Conservation (phyloP, 2,797 vertebrate genomes). For the Hypotaenidia philippensis region DNA sequence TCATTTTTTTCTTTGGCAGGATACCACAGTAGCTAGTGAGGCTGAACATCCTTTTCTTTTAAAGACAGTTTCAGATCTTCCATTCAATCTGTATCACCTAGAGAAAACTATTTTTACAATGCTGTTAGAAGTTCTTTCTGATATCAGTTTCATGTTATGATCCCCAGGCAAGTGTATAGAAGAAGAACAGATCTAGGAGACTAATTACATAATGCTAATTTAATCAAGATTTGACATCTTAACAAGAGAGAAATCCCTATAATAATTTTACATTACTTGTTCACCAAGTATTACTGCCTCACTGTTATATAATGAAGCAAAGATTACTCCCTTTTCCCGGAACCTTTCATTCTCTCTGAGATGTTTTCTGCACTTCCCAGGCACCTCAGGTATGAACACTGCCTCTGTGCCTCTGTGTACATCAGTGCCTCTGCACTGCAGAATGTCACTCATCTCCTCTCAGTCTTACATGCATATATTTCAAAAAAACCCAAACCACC, state of each 20-base stretch:
- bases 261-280: background rate
- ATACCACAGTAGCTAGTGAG: background rate
- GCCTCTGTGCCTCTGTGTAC: background rate
- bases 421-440: background rate
- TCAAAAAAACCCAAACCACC: background rate
- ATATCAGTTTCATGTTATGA: background rate
- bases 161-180: background rate
- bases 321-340: background rate
- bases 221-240: constrained; percentile 9
- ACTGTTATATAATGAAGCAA: background rate
- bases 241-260: background rate
- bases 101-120: background rate
- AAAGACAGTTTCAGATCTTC: background rate
- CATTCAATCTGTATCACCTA: background rate
- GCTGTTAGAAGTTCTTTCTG: constrained; percentile 1
- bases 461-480: background rate
- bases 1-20: background rate
- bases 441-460: background rate
- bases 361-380: background rate
- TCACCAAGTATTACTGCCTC: background rate
- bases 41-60: background rate
- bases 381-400: background rate
- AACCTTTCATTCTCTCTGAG: background rate
- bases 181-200: background rate
- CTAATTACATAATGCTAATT: constrained; percentile 4